phyloP scores from a whole-genome alignment of 2,113 vertebrate genomes.

The Acrocephalus kingi region DNA sequence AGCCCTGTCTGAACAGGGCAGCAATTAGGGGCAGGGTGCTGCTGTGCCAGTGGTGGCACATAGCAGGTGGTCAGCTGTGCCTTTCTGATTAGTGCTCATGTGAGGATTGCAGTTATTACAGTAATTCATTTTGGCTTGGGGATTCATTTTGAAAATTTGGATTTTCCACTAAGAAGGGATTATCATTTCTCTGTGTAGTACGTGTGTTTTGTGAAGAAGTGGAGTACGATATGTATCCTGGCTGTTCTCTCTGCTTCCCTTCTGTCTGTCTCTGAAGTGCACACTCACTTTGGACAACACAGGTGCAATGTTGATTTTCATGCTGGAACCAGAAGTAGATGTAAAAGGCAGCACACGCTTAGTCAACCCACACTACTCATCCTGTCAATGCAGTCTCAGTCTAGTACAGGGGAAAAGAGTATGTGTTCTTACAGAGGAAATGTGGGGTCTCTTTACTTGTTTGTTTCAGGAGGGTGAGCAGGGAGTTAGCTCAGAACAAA shows the following conservation, averaged over 20 bases:
- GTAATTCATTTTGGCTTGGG: constrained; percentile 71
- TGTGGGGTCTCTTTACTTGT: background rate
- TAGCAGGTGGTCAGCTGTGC: constrained; percentile 72
- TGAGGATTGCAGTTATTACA: constrained; percentile 66
- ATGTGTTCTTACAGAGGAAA: background rate
- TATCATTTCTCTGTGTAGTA: constrained; percentile 49
- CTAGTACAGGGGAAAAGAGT: background rate
- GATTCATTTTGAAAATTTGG: constrained; percentile 80
- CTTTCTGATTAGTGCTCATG: constrained; percentile 38
- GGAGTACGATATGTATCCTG: background rate
- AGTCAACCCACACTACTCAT: background rate
- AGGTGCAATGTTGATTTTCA: constrained; percentile 44
- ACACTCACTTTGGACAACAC: background rate
- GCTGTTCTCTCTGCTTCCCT: background rate
- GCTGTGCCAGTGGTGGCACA: constrained; percentile 17
- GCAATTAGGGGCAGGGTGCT: constrained; percentile 11
- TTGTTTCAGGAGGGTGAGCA: background rate
- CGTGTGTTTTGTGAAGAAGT: constrained; percentile 14
- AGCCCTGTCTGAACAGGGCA: background rate
- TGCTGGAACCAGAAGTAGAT: background rate
- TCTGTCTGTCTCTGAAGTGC: background rate
- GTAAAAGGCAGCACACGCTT: background rate
- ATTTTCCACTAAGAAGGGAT: constrained; percentile 77
- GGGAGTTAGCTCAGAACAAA: background rate
- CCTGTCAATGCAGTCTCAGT: background rate